Conservation (phyloP, 2,113 vertebrate species). For the Tragulus kanchil region DNA sequence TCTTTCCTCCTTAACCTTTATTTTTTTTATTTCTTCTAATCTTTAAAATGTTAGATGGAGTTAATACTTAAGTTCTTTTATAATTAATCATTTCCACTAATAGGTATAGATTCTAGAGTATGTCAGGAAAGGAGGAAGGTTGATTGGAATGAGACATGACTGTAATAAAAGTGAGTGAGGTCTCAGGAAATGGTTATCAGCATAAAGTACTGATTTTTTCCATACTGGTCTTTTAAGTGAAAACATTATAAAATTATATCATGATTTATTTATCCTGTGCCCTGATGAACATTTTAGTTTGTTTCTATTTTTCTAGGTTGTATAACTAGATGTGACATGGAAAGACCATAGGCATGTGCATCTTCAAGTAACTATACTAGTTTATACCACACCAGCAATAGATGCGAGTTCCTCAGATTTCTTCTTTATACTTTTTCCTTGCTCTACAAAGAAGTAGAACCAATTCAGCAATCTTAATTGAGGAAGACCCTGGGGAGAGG, state of each 20-base stretch:
- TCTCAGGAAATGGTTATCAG: background rate
- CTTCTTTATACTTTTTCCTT: conserved; percentile 34
- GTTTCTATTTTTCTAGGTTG: conserved; percentile 24
- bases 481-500: background rate
- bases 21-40: too few relatives aligned
- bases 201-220: too few relatives aligned
- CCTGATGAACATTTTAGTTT: conserved; percentile 34
- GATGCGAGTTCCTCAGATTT: background rate
- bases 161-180: background rate
- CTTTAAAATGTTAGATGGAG: background rate
- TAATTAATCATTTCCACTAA: background rate
- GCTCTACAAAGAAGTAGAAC: background rate
- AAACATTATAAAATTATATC: background rate
- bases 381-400: background rate
- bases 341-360: background rate
- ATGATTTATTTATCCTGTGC: conserved; percentile 26
- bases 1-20: background rate
- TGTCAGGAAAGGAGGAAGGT: background rate
- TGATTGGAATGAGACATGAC: conserved; percentile 15
- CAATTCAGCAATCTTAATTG: background rate
- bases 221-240: background rate
- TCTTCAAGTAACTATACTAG: conserved; percentile 37
- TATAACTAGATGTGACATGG: conserved; percentile 6
- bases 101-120: conserved; percentile 11
- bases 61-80: conserved; percentile 22